Base-by-base conservation (phyloP, 2,113 vertebrate species). In the Tychaedon coryphoeus region DNA sequence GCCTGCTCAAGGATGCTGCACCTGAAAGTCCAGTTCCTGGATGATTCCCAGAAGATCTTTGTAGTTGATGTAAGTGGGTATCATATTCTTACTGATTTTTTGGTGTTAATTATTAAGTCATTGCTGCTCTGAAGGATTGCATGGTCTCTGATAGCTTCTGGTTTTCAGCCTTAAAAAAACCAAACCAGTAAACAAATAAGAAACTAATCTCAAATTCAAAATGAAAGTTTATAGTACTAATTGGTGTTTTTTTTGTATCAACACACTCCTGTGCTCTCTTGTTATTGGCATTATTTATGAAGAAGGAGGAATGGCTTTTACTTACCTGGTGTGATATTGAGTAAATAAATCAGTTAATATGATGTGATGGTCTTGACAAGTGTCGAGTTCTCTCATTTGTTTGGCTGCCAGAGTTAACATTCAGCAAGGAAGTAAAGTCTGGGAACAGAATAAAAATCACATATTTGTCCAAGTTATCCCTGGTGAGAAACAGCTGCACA, bases 11-110 rank as follows among this genome's bases (percentile, higher is more conserved):
- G 94, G 95, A 98, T 98, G 98, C 97, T 98, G 76, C 98, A 98
- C 83, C 96, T 98, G 36, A 98, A 98, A 96, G 98, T 98, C 95
- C 98, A 98, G 95, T 98, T 98, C 93, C 97, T 98, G 97, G 98
- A 98, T 97, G 98, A 98, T 92, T 98, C 98, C 83, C 98, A 98
- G 98, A 98, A 98, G 97, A 98, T 98, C 97, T 98, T 98, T 91
- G 98, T 98, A 69, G 98, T 98, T 78, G 98, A 98, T 97, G 98
- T 98, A 98, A 98, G 98, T 98, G 92, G 57, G 47, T 71, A 75
- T 95, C 90, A 9, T 73, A 36, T 97, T 90, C 47, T 88, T 97
- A 75, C 38, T 87, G 64, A 1, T 5, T 31, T 85, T 89, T 89
- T 76, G 8, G 81, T 89, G 92, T 65, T 96, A 77, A 61, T 95